Evolutionary conservation across 2,113 vertebrate genomes (phyloP).

Genomic region (Ahaetulla prasina): DNA sequence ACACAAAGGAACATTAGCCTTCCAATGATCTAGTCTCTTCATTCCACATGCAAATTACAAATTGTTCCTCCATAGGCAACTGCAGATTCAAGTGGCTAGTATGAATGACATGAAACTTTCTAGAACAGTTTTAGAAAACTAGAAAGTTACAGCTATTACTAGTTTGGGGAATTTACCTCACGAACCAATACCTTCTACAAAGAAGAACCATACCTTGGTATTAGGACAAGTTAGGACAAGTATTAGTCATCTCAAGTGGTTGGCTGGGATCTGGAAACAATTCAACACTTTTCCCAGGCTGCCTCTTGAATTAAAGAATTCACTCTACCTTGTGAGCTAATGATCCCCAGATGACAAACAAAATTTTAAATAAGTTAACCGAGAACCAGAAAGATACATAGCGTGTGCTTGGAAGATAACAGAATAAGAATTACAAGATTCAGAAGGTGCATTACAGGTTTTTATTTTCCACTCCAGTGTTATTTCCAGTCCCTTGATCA

Average conservation of each 20-base stretch:
- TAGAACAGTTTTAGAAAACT: not conserved
- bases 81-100: not conserved
- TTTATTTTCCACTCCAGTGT: not conserved
- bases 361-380: not conserved
- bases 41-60: not conserved
- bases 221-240: not conserved
- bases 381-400: not conserved
- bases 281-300: not conserved
- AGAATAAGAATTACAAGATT: not conserved
- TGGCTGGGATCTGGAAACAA: not conserved
- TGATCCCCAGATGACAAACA: not conserved
- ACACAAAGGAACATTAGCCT: not conserved
- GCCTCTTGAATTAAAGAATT: not conserved
- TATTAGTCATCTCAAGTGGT: not conserved
- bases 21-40: not conserved
- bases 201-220: not conserved
- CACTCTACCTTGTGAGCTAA: not conserved
- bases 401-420: not conserved
- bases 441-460: not conserved
- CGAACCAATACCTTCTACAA: not conserved
- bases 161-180: not conserved
- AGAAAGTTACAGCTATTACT: not conserved
- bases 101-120: not conserved
- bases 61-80: not conserved
- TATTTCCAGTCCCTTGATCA: not conserved